phyloP scores from a whole-genome alignment of 2,888 invertebrate species.

The Helicoverpa assulta region DNA sequence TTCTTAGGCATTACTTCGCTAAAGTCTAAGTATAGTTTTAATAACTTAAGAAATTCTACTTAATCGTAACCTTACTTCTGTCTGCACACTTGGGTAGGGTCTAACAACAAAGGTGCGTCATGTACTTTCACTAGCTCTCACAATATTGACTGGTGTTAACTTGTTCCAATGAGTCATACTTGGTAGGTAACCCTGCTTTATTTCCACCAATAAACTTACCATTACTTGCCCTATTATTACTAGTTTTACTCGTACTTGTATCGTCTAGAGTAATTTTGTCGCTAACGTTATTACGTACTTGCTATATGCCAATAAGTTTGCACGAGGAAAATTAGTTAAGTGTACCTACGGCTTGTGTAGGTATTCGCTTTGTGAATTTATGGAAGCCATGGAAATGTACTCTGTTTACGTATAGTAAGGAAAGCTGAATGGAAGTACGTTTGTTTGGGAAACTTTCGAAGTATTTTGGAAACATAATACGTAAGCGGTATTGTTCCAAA shows the following conservation, averaged over 20 bases:
- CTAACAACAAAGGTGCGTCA: slow-evolving; percentile 50
- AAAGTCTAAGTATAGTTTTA: slow-evolving; percentile 2
- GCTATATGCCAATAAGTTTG: slow-evolving; percentile 13
- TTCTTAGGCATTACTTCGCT: neutral
- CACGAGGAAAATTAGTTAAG: neutral
- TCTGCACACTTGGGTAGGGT: slow-evolving; percentile 28
- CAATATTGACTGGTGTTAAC: slow-evolving; percentile 44
- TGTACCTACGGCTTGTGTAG: neutral
- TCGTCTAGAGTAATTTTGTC: slow-evolving; percentile 16
- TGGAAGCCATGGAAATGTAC: neutral
- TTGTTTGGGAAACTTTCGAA: neutral
- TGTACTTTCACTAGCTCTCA: slow-evolving; percentile 54
- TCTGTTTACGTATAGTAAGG: slow-evolving; percentile 1
- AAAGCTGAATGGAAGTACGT: neutral
- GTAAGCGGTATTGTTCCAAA: neutral
- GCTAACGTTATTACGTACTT: slow-evolving; percentile 1
- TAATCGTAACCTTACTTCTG: slow-evolving; percentile 22
- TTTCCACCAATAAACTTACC: slow-evolving; percentile 19
- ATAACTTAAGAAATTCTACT: slow-evolving; percentile 14
- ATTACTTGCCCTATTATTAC: slow-evolving; percentile 17
- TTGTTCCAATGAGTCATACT: slow-evolving; percentile 42
- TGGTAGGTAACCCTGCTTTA: slow-evolving; percentile 31
- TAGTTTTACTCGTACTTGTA: slow-evolving; percentile 5
- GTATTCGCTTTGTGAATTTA: neutral
- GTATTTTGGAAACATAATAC: neutral